A percentile compares a stretch with the other conserved stretches of the same genome.
Conservation (phyloP, 2,888 invertebrate genomes). For the Deroplatys truncata region DNA sequence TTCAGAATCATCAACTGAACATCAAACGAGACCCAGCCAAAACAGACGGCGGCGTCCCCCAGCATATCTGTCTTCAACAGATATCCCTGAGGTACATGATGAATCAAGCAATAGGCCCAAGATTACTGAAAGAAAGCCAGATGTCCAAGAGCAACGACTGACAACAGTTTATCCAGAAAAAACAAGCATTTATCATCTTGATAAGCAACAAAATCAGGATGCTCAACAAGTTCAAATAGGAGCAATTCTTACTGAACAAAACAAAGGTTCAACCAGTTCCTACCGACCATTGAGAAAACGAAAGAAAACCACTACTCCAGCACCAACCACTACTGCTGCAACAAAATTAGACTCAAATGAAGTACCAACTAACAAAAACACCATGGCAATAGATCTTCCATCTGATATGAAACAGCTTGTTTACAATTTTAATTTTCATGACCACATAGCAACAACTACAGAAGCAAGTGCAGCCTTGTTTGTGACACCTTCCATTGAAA, state of each 20-base stretch:
- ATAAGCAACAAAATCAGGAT: background rate
- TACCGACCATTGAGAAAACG: background rate
- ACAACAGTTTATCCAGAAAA: constrained; percentile 2
- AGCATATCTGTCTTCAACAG: background rate
- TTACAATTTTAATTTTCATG: background rate
- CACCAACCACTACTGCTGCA: background rate
- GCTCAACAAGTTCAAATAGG: background rate
- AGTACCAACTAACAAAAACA: background rate
- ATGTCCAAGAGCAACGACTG: background rate
- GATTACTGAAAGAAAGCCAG: background rate
- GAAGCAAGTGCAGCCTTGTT: background rate
- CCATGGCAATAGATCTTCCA: background rate
- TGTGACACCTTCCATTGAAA: background rate
- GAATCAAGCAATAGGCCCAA: background rate
- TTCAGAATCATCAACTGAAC: background rate
- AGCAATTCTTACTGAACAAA: background rate
- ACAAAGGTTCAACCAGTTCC: background rate
- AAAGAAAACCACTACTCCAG: background rate
- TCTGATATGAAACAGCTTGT: constrained; percentile 5
- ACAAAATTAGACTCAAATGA: background rate
- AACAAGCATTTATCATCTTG: background rate
- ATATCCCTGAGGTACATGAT: background rate
- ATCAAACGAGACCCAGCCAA: background rate
- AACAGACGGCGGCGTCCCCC: background rate
- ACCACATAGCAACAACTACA: background rate